Percentiles rank a stretch among this genome's conserved stretches.
Evolutionary conservation across 2,888 invertebrate genomes (phyloP).

Genomic region (Subacronicta megacephala): DNA sequence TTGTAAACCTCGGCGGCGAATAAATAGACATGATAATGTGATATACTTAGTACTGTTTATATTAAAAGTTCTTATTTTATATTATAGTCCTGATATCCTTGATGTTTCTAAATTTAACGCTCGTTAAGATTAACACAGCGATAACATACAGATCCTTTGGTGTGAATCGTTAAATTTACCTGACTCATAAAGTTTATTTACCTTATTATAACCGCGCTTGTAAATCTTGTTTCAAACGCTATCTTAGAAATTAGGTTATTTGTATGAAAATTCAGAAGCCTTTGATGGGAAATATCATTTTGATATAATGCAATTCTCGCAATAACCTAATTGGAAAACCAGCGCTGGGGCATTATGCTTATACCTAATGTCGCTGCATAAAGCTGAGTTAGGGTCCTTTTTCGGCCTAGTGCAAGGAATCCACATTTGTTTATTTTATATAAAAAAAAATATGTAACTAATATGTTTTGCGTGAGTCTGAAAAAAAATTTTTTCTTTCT

Average conservation of each 20-base stretch:
- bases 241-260: constrained; percentile 15
- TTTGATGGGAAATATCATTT: constrained; percentile 43
- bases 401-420: too few relatives aligned
- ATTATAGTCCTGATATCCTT: constrained; percentile 6
- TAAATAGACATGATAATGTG: too few relatives aligned
- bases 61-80: constrained; percentile 6
- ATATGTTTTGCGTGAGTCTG: too few relatives aligned
- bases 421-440: too few relatives aligned
- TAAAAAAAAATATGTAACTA: too few relatives aligned
- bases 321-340: too few relatives aligned
- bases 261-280: constrained; percentile 14
- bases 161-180: constrained; percentile 27
- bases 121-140: constrained; percentile 7
- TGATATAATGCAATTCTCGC: constrained; percentile 11
- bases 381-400: too few relatives aligned
- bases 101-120: constrained; percentile 24
- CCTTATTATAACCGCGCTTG: constrained; percentile 5
- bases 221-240: constrained; percentile 36
- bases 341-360: too few relatives aligned
- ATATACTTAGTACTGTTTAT: neutral
- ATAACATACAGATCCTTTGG: constrained; percentile 9
- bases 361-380: too few relatives aligned
- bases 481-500: too few relatives aligned
- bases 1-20: too few relatives aligned
- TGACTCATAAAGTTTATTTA: constrained; percentile 39